These are phyloP conservation scores for Lobophora halterata DNA, from an alignment of 2,888 invertebrate genomes.

Conservation along the genomic window DNA sequence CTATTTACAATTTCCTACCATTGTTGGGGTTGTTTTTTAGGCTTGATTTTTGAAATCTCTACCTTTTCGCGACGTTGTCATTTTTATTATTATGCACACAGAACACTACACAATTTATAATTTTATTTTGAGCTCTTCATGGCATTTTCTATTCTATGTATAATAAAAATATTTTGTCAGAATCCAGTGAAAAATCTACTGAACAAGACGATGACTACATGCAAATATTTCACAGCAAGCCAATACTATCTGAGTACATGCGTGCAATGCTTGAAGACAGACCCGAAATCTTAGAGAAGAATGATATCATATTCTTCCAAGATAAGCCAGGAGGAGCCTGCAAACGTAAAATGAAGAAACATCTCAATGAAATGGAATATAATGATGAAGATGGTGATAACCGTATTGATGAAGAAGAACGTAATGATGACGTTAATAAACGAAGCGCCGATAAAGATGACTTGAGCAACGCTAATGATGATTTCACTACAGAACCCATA, in stretches of 20 bases:
- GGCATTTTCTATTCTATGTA: too few relatives aligned
- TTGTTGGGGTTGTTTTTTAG: too few relatives aligned
- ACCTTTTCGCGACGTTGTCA: too few relatives aligned
- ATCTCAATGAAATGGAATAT: too few relatives aligned
- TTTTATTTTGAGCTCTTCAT: too few relatives aligned
- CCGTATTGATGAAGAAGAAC: slow-evolving; percentile 8
- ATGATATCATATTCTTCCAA: slow-evolving; percentile 42
- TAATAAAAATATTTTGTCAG: slow-evolving; percentile 23
- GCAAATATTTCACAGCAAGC: slow-evolving; percentile 50
- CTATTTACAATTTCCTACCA: too few relatives aligned
- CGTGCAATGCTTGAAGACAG: slow-evolving; percentile 45
- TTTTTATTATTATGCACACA: too few relatives aligned
- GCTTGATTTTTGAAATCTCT: too few relatives aligned
- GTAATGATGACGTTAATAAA: slow-evolving; percentile 3
- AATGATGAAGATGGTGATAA: slow-evolving; percentile 9
- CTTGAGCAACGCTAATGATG: not conserved
- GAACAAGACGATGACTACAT: slow-evolving; percentile 37
- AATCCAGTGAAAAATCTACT: slow-evolving; percentile 20
- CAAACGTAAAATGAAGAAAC: slow-evolving; percentile 1
- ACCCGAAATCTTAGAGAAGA: slow-evolving; percentile 52
- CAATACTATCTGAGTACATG: slow-evolving; percentile 52
- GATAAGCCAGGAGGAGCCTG: not conserved
- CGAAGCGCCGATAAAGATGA: slow-evolving; percentile 1
- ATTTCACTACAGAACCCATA: slow-evolving; percentile 5
- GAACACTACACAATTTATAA: too few relatives aligned